Conservation (phyloP, 2,888 invertebrate species). For the Phortica okadai region DNA sequence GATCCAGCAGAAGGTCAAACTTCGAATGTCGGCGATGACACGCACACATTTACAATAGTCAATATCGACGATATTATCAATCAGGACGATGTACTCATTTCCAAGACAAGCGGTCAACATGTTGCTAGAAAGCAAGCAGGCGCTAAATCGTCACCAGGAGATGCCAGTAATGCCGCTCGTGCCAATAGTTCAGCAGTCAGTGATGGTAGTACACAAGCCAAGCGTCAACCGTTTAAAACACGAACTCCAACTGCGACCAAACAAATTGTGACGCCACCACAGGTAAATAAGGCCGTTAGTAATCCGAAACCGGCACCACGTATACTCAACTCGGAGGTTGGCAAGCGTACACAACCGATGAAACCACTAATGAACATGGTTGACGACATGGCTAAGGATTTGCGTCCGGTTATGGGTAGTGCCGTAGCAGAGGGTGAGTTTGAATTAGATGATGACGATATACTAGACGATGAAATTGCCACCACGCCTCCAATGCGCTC, state of each 20-base stretch:
- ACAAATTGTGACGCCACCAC: constrained; percentile 26
- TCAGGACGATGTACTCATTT: constrained; percentile 73
- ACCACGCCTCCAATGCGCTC: constrained; percentile 23
- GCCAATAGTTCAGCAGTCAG: constrained; percentile 29
- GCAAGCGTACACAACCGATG: constrained; percentile 69
- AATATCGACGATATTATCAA: constrained; percentile 76
- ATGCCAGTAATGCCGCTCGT: constrained; percentile 41
- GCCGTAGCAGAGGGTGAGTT: not conserved
- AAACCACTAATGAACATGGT: constrained; percentile 71
- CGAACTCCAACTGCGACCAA: constrained; percentile 35
- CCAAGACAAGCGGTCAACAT: constrained; percentile 37
- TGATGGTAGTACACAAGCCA: not conserved
- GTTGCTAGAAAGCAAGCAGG: constrained; percentile 26
- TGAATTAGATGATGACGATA: constrained; percentile 47
- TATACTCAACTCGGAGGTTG: constrained; percentile 73
- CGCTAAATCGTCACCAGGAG: constrained; percentile 23
- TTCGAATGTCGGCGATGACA: constrained; percentile 61
- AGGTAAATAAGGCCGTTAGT: not conserved
- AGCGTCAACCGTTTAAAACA: not conserved
- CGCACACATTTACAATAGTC: constrained; percentile 76
- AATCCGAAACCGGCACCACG: constrained; percentile 69
- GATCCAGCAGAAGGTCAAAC: not conserved
- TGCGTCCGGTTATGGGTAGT: constrained; percentile 48
- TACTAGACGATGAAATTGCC: constrained; percentile 49
- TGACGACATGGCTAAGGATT: constrained; percentile 61